Percentiles rank a stretch among this genome's conserved stretches.
Evolutionary conservation across 2,113 vertebrate genomes (phyloP).

Genomic region (Pyrgilauda ruficollis): DNA sequence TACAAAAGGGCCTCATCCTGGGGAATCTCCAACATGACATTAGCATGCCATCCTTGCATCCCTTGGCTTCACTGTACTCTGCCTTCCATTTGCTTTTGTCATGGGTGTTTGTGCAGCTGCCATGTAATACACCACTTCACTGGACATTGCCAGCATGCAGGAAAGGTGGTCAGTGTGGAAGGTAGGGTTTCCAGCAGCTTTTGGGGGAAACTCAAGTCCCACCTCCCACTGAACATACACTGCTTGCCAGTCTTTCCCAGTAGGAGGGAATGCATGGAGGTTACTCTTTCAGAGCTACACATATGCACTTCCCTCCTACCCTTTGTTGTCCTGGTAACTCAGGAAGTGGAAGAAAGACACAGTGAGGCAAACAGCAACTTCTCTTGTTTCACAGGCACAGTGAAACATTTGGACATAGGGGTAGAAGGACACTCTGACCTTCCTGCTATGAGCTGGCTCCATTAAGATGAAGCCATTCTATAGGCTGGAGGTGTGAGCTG

Average conservation of each 20-base stretch:
- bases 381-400: not conserved
- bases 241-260: not conserved
- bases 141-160: not conserved
- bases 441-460: not conserved
- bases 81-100: not conserved
- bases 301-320: not conserved
- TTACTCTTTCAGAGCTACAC: not conserved
- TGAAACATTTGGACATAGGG: not conserved
- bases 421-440: not conserved
- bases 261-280: not conserved
- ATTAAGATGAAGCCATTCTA: not conserved
- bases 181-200: not conserved
- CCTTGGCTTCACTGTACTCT: not conserved
- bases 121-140: not conserved
- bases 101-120: not conserved
- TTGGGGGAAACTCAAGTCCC: not conserved
- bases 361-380: not conserved
- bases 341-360: not conserved
- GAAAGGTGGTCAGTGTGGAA: not conserved
- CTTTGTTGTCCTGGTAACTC: slow-evolving; percentile 53
- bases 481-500: not conserved
- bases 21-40: not conserved
- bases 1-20: not conserved
- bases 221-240: not conserved
- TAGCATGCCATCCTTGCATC: not conserved